A percentile compares a stretch with the other conserved stretches of the same genome.
Conservation (phyloP, 2,888 invertebrate genomes). For the Elegia similella region DNA sequence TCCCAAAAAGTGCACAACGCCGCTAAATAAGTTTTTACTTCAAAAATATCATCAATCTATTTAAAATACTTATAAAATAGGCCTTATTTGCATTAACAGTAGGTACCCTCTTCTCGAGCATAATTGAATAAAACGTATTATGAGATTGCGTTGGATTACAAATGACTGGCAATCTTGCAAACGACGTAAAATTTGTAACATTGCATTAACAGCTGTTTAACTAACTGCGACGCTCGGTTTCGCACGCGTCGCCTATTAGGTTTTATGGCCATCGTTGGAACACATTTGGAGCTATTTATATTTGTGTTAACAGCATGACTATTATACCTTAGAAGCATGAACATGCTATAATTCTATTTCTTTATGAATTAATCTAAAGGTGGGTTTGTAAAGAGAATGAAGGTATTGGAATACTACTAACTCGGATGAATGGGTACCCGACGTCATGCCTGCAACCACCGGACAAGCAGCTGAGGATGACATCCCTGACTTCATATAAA, state of each 20-base stretch:
- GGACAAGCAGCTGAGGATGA: no score
- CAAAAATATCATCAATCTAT: no score
- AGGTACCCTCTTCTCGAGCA: neutral
- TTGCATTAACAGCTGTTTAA: neutral
- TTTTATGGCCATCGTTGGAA: constrained; percentile 5
- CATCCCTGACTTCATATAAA: no score
- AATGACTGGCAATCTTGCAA: neutral
- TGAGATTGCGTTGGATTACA: neutral
- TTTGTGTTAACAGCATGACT: constrained; percentile 10
- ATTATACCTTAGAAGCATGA: constrained; percentile 1
- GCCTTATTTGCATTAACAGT: neutral
- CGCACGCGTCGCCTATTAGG: constrained; percentile 7
- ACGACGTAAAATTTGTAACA: constrained; percentile 6
- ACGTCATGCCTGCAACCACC: no score
- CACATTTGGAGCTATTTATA: constrained; percentile 10
- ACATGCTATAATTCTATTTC: neutral
- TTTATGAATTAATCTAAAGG: neutral
- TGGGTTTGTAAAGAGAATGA: no score
- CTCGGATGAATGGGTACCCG: no score
- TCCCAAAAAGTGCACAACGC: no score
- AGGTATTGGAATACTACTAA: no score
- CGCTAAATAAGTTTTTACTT: no score
- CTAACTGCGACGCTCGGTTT: constrained; percentile 2
- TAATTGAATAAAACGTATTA: neutral
- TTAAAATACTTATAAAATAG: neutral